These are phyloP conservation scores for Bembecia ichneumoniformis DNA, from an alignment of 2,888 invertebrate species.

Conservation along the genomic window DNA sequence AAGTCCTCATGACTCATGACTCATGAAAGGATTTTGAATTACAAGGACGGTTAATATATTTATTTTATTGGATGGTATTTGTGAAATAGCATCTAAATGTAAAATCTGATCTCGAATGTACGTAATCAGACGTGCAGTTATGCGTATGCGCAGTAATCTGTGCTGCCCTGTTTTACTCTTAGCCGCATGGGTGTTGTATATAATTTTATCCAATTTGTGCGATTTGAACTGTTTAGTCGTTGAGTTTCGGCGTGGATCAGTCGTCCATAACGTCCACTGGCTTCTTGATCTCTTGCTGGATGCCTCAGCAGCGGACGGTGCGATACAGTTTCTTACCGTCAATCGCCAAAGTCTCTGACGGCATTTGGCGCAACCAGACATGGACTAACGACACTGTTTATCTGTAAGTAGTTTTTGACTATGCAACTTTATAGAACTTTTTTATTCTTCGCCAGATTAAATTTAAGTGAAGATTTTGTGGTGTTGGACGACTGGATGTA, in stretches of 20 bases:
- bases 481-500: background rate
- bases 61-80: no score
- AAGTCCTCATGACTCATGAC: no score
- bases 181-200: no score
- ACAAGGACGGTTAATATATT: no score
- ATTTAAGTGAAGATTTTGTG: background rate
- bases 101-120: no score
- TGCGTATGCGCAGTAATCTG: no score
- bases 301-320: constrained; percentile 51
- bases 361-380: constrained; percentile 66
- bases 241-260: constrained; percentile 77
- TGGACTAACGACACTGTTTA: constrained; percentile 76
- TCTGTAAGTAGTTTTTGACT: constrained; percentile 26
- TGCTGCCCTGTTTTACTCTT: no score
- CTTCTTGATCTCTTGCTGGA: constrained; percentile 77
- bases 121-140: no score
- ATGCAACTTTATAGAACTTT: background rate
- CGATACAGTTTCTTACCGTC: constrained; percentile 79
- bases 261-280: constrained; percentile 75
- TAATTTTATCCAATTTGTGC: no score
- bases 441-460: background rate
- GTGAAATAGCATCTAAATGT: no score
- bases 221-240: constrained; percentile 40
- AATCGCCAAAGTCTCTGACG: constrained; percentile 66
- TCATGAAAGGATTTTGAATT: no score